phyloP scores from a whole-genome alignment of 2,888 invertebrate genomes.

The Globia sparganii region DNA sequence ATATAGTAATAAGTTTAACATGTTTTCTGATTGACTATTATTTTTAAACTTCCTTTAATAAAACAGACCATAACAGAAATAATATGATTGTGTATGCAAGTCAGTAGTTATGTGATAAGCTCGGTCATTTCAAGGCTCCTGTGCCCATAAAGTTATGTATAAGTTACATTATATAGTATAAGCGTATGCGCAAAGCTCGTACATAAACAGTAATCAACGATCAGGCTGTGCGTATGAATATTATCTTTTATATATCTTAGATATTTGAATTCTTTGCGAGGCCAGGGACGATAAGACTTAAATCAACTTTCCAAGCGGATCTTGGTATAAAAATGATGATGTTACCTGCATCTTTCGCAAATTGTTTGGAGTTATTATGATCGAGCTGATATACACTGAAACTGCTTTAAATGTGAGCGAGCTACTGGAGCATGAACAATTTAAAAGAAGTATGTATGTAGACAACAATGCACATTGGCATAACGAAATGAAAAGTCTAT shows the following conservation, averaged over 20 bases:
- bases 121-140: slow-evolving; percentile 42
- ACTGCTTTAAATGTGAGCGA: neutral
- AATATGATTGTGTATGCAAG: slow-evolving; percentile 28
- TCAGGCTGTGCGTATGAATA: slow-evolving; percentile 42
- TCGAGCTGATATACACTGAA: neutral
- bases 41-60: slow-evolving; percentile 5
- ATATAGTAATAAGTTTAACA: slow-evolving; percentile 1
- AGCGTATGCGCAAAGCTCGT: slow-evolving; percentile 37
- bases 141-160: slow-evolving; percentile 39
- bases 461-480: neutral
- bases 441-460: neutral
- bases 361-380: neutral
- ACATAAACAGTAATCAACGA: slow-evolving; percentile 18
- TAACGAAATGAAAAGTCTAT: neutral
- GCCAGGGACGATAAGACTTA: slow-evolving; percentile 36
- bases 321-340: slow-evolving; percentile 19
- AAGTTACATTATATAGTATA: slow-evolving; percentile 32
- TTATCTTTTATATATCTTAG: slow-evolving; percentile 43
- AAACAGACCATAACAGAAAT: slow-evolving; percentile 1
- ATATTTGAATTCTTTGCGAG: slow-evolving; percentile 44
- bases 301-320: slow-evolving; percentile 53
- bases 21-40: neutral
- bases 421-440: neutral
- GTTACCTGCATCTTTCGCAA: neutral
- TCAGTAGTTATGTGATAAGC: slow-evolving; percentile 33